Evolutionary conservation across 2,113 vertebrate species (phyloP).

Genomic region (Leuciscus idus): DNA sequence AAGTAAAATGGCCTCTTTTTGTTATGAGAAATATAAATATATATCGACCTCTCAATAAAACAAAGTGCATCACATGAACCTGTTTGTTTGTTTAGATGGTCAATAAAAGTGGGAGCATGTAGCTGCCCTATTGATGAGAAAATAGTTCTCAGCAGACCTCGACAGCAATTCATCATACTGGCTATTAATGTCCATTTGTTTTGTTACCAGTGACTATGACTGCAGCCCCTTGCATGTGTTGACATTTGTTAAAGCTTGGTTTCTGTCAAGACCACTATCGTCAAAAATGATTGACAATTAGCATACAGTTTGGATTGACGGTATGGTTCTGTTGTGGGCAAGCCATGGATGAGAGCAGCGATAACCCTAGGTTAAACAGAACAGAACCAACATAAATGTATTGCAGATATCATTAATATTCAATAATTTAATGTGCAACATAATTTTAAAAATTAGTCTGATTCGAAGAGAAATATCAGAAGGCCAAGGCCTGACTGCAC

Average conservation of each 20-base stretch:
- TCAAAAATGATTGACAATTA: no score
- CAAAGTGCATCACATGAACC: conserved; percentile 23
- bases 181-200: conserved; percentile 39
- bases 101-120: conserved; percentile 41
- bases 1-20: conserved; percentile 20
- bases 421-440: no score
- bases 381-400: no score
- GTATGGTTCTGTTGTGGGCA: no score
- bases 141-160: conserved; percentile 30
- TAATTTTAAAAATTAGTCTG: no score
- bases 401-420: no score
- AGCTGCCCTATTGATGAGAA: conserved; percentile 37
- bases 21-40: conserved; percentile 35
- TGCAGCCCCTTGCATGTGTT: conserved; percentile 15
- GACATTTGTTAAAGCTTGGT: conserved; percentile 23
- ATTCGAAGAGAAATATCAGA: no score
- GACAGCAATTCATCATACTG: conserved; percentile 18
- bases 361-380: no score
- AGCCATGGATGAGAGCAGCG: no score
- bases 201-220: background rate
- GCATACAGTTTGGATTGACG: no score
- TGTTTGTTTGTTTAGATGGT: conserved; percentile 35
- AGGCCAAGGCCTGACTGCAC: no score
- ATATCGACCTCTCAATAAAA: conserved; percentile 30
- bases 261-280: background rate